Evolutionary conservation across 2,888 invertebrate species (phyloP), one percentile per base, ranked within the genome.

Genomic region (Orthosia gothica): DNA sequence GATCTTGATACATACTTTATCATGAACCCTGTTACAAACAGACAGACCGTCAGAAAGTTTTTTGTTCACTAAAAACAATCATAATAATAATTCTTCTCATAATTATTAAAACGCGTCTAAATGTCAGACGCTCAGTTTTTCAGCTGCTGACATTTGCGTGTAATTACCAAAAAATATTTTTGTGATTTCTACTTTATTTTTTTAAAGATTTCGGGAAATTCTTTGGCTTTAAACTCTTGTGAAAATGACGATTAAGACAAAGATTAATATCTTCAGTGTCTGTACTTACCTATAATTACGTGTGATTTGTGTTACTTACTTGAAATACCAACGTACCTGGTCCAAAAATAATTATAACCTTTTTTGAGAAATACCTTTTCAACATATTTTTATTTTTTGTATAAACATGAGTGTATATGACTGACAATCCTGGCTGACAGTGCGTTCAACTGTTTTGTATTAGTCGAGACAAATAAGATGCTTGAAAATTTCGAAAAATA

Each of bases 141-240:
- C n/a, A 54, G 50, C 15, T 16, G 45, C 12, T 57, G 74, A 45
- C 64, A 73, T 75, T 80, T 71, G 52, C 58, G 58, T 64, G 20
- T 84, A 77, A 86, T 76, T 69, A 71, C 59, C 11, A 68, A 86
- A 72, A n/a, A 68, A 71, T 61, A 70, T 61, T 62, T 80, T 64
- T 66, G 59, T 26, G 64, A 26, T 15, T 47, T 47, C 55, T n/a
- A 50, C 23, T 55, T 69, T 12, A 57, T 13, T n/a, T 63, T 50
- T 65, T 62, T 47, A n/a, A 71, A 9, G n/a, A 47, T 55, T 69
- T 55, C 12, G 23, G 58, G 5, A 77, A 70, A 62, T 70, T 69
- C 23, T 70, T 79, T 57, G 18, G n/a, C n/a, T 57, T 70, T 54
- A 57, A n/a, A 50, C 15, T 5, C 23, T 50, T 55, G 59, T 69